A percentile compares a stretch with the other conserved stretches of the same genome.
Conservation (phyloP, 1,140 invertebrate genomes). For the Magallana ariakensis region DNA sequence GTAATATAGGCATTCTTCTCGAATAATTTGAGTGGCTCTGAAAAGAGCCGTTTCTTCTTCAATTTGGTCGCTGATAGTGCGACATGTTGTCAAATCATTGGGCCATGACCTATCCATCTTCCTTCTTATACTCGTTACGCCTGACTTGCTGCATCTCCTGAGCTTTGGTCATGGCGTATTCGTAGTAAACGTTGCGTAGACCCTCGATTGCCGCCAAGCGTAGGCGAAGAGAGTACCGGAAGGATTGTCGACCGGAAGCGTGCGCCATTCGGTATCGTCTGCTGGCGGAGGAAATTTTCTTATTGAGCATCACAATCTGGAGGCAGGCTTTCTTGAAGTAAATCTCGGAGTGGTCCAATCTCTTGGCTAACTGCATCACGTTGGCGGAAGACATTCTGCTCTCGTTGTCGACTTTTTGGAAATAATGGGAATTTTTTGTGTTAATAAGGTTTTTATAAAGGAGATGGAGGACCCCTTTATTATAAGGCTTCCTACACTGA, state of each 20-base stretch:
- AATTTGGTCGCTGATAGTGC: background rate
- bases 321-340: constrained; percentile 57
- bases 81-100: background rate
- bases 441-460: background rate
- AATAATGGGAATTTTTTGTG: background rate
- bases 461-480: background rate
- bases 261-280: constrained; percentile 59
- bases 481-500: background rate
- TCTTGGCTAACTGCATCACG: background rate
- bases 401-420: background rate
- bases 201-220: constrained; percentile 60
- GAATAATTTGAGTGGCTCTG: constrained; percentile 6
- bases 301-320: constrained; percentile 60
- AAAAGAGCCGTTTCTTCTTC: background rate
- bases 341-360: constrained; percentile 2
- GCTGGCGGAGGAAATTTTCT: constrained; percentile 50
- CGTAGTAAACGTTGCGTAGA: constrained; percentile 60
- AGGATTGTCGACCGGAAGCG: constrained; percentile 54
- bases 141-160: background rate
- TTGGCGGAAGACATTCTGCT: background rate
- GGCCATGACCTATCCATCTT: background rate
- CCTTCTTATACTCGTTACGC: background rate
- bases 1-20: background rate
- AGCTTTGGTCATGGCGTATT: constrained; percentile 59
- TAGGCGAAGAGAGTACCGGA: constrained; percentile 57